These are phyloP conservation scores for Cheilosia vulpina DNA, from an alignment of 2,888 invertebrate species.

Conservation along the genomic window DNA sequence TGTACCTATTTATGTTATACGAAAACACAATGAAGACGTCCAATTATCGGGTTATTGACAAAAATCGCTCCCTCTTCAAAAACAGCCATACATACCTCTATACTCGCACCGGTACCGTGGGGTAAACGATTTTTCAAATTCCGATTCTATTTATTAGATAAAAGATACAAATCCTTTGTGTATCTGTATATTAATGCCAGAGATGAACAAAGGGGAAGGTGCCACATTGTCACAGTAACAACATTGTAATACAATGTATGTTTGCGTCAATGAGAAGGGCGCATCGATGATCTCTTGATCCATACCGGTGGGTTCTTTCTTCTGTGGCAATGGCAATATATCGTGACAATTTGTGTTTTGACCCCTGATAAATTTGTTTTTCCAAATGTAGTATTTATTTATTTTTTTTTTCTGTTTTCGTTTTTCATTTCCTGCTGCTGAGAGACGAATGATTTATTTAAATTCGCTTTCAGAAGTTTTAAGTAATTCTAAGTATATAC, in stretches of 20 bases:
- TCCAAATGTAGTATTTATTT: not conserved
- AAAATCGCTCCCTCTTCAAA: constrained; percentile 17
- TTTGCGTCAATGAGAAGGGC: constrained; percentile 34
- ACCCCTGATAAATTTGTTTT: constrained; percentile 49
- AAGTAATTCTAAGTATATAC: not conserved
- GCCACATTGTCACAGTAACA: constrained; percentile 54
- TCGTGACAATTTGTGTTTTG: constrained; percentile 58
- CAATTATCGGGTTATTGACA: constrained; percentile 64
- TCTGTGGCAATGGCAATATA: constrained; percentile 23
- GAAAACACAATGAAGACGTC: constrained; percentile 39
- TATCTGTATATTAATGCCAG: constrained; percentile 17
- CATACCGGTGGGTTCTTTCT: constrained; percentile 32
- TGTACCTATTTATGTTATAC: constrained; percentile 2
- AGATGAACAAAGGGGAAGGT: constrained; percentile 64
- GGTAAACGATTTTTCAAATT: constrained; percentile 39
- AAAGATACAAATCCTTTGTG: constrained; percentile 58
- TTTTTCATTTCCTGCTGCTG: not conserved
- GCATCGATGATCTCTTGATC: constrained; percentile 71
- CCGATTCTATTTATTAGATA: constrained; percentile 66
- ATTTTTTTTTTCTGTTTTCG: not conserved
- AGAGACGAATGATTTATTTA: constrained; percentile 15
- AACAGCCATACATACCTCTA: not conserved
- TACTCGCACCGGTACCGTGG: not conserved
- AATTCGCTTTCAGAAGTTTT: not conserved
- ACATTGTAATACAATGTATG: constrained; percentile 52